A percentile compares a stretch with the other conserved stretches of the same genome.
These are phyloP conservation scores for Menidia beryllina DNA, from an alignment of 2,113 vertebrate species.

Conservation along the genomic window DNA sequence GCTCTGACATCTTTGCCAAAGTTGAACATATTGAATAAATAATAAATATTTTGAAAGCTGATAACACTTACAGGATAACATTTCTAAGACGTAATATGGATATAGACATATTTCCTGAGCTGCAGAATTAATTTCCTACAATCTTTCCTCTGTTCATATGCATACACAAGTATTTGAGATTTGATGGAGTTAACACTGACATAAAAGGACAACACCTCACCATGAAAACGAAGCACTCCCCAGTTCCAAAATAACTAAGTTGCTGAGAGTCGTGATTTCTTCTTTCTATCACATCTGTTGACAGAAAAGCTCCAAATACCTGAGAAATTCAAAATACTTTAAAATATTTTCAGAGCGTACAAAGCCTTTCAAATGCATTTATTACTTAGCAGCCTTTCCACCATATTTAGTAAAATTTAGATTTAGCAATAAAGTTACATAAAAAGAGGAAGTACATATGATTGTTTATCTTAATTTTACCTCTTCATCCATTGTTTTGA, in stretches of 20 bases:
- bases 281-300: slow-evolving; percentile 85
- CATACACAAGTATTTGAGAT: too few species aligned
- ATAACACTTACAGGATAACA: too few species aligned
- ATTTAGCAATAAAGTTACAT: not conserved
- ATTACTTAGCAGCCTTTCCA: too few species aligned
- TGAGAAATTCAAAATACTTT: slow-evolving; percentile 36
- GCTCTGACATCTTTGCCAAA: too few species aligned
- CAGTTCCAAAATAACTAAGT: slow-evolving; percentile 85
- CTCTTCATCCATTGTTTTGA: slow-evolving; percentile 85
- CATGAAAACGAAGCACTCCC: slow-evolving; percentile 89
- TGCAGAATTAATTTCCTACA: too few species aligned
- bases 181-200: too few species aligned
- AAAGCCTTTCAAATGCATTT: not conserved
- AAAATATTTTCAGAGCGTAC: not conserved
- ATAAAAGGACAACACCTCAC: slow-evolving; percentile 71
- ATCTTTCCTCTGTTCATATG: too few species aligned
- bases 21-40: too few species aligned
- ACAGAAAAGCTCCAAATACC: slow-evolving; percentile 89
- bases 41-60: too few species aligned
- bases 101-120: too few species aligned
- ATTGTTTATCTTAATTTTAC: slow-evolving; percentile 51
- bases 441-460: not conserved
- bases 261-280: slow-evolving; percentile 69
- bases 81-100: too few species aligned
- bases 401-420: too few species aligned